Evolutionary conservation across 92 coral and sea anemone genomes (phyloP), one percentile per base, ranked within the genome.

Genomic region (Porites divaricata): DNA sequence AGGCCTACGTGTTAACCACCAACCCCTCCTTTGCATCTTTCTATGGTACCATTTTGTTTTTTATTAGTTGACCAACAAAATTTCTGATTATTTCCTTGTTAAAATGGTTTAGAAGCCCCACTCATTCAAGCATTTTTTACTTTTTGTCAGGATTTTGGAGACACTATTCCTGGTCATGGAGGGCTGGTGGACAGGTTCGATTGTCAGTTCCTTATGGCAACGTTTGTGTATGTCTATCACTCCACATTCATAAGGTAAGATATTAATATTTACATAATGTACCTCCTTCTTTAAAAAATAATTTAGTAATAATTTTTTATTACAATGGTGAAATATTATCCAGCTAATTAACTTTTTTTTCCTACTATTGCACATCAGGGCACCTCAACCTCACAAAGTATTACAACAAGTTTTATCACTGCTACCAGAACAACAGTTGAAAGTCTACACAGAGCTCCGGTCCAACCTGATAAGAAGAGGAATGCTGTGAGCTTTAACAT

Each of bases 121-220:
- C 11, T 4, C 10, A 25, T 23, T n/a, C 67, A 16, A 22, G 2
- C 12, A n/a, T 62, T 61, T 14, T 48, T 51, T 8, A 20, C 45
- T 69, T 11, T 63, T 72, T 65, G 79, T n/a, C 88, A 96, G 99
- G 99, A 96, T 81, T 96, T 96, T 88, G 97, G 96, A 61, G 99
- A 96, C 73, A 89, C 94, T 6, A 96, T 96, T 85, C 99, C 99
- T 85, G 99, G 99, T 1, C 99, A 96, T 85, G 99, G 99, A 23
- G 99, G 99, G 9, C 83, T 96, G 8, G 85, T 96, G 94, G 99
- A 96, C 61, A 90, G 99, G 57, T 96, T 96, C 89, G 99, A 96
- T 80, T 96, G 99, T 85, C 99, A 96, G 90, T 95, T 92, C 77
- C 93, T 96, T 63, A 96, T 96, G 99, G 99, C 98, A 35, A 96